Evolutionary conservation across 2,888 invertebrate species (phyloP), one percentile per base, ranked within the genome.

Genomic region (Drosophila barbarae): DNA sequence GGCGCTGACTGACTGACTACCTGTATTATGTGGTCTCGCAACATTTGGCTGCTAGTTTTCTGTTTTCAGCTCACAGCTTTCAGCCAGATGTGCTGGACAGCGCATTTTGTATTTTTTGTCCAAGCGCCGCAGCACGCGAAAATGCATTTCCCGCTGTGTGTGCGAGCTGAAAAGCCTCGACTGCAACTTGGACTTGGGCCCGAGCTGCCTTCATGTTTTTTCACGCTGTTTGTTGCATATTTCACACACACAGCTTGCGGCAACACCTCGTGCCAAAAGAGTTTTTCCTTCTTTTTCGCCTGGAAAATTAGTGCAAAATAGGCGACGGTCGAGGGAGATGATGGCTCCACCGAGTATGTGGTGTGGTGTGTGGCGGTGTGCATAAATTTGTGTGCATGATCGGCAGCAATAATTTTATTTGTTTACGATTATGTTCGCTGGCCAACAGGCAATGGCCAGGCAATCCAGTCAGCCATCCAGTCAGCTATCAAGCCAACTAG

Each of bases 401-500:
- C 84, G 84, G 85, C 82, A 74, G 85, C 81, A 82, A 83, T 84
- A 83, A 84, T 83, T 85, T 85, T 85, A 85, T 85, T 85, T 85
- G 85, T 85, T 85, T 85, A 86, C 81, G 85, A 85, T 85, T 86
- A 85, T 86, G 86, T 80, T 74, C 74, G 78, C 78, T 69, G 79
- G 69, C 84, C 73, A 72, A 79, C 83, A 77, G 84, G 76, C 84
- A 77, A 76, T 81, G 74, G 68, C 49, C 60, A 66, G 71, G 69
- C 61, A 73, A 76, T 71, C 67, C 63, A 49, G 60, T 35, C 60
- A 30, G 46, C 46, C 21, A 32, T 47, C 46, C 44, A 44, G 28
- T 15, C 66, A 30, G 46, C 30, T 18, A 30, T 46, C 46, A 59
- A 38, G 65, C 39, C 52, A 65, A 69, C 64, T 71, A 38, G 58